phyloP scores from a whole-genome alignment of 2,888 invertebrate genomes.

The Aspidiotus rigidus region DNA sequence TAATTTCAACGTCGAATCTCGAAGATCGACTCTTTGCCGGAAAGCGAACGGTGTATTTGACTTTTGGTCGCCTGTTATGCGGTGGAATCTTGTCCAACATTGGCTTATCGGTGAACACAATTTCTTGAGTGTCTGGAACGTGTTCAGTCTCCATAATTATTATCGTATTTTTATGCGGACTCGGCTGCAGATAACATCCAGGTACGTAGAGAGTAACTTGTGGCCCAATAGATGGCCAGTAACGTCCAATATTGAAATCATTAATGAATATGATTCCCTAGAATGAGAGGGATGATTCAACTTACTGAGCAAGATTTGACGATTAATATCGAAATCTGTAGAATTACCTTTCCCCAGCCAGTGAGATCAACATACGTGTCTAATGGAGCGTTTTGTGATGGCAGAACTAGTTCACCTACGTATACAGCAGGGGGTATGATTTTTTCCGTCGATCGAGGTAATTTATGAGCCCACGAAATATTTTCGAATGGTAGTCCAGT shows the following conservation, averaged over 20 bases:
- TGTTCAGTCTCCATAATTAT: slow-evolving; percentile 39
- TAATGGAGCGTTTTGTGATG: slow-evolving; percentile 14
- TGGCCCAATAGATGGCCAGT: slow-evolving; percentile 40
- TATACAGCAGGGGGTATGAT: slow-evolving; percentile 36
- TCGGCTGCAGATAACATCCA: slow-evolving; percentile 36
- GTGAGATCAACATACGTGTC: slow-evolving; percentile 40
- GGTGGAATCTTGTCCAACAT: slow-evolving; percentile 3
- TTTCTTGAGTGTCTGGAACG: slow-evolving; percentile 5
- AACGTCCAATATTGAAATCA: slow-evolving; percentile 40
- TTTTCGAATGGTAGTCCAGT: slow-evolving; percentile 48
- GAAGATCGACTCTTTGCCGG: too few species aligned
- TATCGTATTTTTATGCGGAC: slow-evolving; percentile 38
- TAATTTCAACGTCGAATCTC: too few species aligned
- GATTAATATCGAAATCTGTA: neutral
- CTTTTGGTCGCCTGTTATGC: too few species aligned
- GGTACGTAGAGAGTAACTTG: slow-evolving; percentile 40
- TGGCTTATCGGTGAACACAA: slow-evolving; percentile 1
- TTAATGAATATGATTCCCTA: slow-evolving; percentile 41
- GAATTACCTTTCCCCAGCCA: slow-evolving; percentile 40
- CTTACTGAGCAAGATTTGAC: neutral
- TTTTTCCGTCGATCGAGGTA: slow-evolving; percentile 9
- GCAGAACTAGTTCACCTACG: slow-evolving; percentile 36
- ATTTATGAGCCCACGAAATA: slow-evolving; percentile 35
- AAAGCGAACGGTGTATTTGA: too few species aligned
- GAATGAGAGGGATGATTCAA: neutral